A percentile compares a stretch with the other conserved stretches of the same genome.
These are phyloP conservation scores for Phania funesta DNA, from an alignment of 2,888 invertebrate genomes.

Conservation along the genomic window DNA sequence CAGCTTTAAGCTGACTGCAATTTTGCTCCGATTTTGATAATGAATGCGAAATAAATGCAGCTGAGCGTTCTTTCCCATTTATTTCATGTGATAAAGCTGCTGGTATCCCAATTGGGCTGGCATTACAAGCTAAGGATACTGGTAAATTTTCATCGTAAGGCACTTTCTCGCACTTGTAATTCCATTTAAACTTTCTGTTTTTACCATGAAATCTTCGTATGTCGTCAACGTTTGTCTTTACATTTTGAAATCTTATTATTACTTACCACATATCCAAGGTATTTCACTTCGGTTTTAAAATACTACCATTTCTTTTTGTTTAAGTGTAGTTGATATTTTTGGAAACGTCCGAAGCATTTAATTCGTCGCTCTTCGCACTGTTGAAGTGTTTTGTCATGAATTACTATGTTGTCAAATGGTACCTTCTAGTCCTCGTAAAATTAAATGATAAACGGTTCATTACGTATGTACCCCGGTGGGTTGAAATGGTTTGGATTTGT, in stretches of 20 bases:
- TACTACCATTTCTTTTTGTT: slow-evolving; percentile 36
- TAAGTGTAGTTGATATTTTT: background rate
- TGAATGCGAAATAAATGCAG: background rate
- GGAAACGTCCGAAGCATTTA: background rate
- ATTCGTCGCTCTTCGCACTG: background rate
- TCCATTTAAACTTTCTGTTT: slow-evolving; percentile 17
- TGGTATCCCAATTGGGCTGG: slow-evolving; percentile 6
- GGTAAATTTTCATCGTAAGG: slow-evolving; percentile 10
- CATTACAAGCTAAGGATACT: background rate
- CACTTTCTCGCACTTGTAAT: slow-evolving; percentile 6
- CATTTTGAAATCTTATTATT: slow-evolving; percentile 41
- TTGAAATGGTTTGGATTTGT: slow-evolving; percentile 51
- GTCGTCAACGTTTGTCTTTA: background rate
- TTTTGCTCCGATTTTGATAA: slow-evolving; percentile 15
- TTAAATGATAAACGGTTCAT: slow-evolving; percentile 43
- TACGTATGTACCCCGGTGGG: slow-evolving; percentile 37
- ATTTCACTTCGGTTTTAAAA: slow-evolving; percentile 29
- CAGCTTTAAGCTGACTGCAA: slow-evolving; percentile 3
- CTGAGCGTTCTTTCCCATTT: slow-evolving; percentile 10
- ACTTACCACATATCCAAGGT: slow-evolving; percentile 30
- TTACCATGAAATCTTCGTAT: slow-evolving; percentile 32
- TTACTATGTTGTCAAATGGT: slow-evolving; percentile 3
- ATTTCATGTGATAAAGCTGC: background rate
- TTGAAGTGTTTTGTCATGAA: background rate
- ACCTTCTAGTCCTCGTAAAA: slow-evolving; percentile 6